Conservation (phyloP, 2,797 vertebrate genomes). For the Semaprochilodus insignis region DNA sequence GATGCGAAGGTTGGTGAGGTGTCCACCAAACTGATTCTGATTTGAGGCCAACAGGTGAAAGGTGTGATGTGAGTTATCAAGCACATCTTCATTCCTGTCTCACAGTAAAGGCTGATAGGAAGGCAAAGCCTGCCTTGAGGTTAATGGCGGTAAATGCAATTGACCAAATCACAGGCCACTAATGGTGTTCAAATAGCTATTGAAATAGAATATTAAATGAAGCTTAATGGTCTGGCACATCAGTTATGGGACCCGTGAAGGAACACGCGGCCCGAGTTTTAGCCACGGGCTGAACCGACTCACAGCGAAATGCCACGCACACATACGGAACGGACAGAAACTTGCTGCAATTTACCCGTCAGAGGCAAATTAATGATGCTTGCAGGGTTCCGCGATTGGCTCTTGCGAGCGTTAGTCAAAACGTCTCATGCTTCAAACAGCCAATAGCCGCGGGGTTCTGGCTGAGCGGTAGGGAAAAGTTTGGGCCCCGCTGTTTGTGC, state of each 20-base stretch:
- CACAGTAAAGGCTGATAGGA: neutral
- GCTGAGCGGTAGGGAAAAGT: neutral
- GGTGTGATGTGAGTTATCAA: neutral
- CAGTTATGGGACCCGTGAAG: conserved; percentile 10
- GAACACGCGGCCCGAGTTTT: conserved; percentile 5
- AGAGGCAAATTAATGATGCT: conserved; percentile 16
- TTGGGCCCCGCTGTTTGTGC: conserved; percentile 21
- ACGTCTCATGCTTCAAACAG: neutral
- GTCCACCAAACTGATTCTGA: neutral
- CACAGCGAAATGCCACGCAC: neutral
- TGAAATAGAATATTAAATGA: conserved; percentile 47
- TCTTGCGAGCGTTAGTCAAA: conserved; percentile 29
- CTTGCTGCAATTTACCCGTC: conserved; percentile 25
- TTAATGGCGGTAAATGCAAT: conserved; percentile 21
- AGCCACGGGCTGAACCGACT: neutral
- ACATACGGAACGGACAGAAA: neutral
- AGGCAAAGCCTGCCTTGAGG: conserved; percentile 9
- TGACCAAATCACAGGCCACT: conserved; percentile 32
- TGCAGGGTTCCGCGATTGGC: conserved; percentile 24
- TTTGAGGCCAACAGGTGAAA: neutral
- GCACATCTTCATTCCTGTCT: neutral
- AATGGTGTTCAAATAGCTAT: conserved; percentile 42
- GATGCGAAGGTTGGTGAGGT: neutral
- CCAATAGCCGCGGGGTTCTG: conserved; percentile 30
- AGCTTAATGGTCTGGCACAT: conserved; percentile 37